Evolutionary conservation across 2,888 invertebrate genomes (phyloP).

Genomic region (Eledona agricola): DNA sequence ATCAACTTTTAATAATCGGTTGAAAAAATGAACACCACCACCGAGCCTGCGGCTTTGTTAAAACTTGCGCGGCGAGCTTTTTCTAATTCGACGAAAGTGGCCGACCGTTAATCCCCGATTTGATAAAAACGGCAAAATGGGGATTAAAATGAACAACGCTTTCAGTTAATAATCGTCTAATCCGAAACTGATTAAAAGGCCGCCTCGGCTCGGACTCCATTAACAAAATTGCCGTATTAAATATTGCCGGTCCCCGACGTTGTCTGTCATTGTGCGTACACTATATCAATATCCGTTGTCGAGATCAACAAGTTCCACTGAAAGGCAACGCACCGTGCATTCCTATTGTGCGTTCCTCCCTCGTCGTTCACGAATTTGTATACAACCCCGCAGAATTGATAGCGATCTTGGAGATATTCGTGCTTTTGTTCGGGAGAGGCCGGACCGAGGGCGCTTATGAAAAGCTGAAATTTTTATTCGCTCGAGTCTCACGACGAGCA

Average conservation of each 20-base stretch:
- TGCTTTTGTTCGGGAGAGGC: slow-evolving; percentile 7
- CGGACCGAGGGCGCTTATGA: slow-evolving; percentile 1
- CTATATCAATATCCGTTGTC: slow-evolving; percentile 55
- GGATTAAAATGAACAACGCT: slow-evolving; percentile 28
- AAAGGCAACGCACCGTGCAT: slow-evolving; percentile 56
- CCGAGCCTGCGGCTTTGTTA: too few species aligned
- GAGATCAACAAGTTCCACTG: slow-evolving; percentile 62
- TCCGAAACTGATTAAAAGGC: slow-evolving; percentile 36
- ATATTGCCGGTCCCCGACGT: slow-evolving; percentile 51
- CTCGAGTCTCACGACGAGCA: neutral
- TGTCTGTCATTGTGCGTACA: slow-evolving; percentile 47
- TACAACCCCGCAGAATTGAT: slow-evolving; percentile 56
- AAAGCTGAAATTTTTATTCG: slow-evolving; percentile 11
- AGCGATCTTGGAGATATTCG: slow-evolving; percentile 43
- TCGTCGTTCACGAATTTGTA: slow-evolving; percentile 55
- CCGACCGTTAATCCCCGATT: slow-evolving; percentile 14
- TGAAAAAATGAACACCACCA: too few species aligned
- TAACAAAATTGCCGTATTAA: slow-evolving; percentile 59
- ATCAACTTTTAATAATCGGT: too few species aligned
- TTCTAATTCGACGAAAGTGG: slow-evolving; percentile 10
- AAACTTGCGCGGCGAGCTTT: too few species aligned
- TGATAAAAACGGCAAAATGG: slow-evolving; percentile 19
- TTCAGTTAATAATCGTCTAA: slow-evolving; percentile 30
- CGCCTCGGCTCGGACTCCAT: slow-evolving; percentile 41
- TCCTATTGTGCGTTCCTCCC: slow-evolving; percentile 54